Conservation (phyloP, 2,888 invertebrate genomes). For the Thymelicus lineola region DNA sequence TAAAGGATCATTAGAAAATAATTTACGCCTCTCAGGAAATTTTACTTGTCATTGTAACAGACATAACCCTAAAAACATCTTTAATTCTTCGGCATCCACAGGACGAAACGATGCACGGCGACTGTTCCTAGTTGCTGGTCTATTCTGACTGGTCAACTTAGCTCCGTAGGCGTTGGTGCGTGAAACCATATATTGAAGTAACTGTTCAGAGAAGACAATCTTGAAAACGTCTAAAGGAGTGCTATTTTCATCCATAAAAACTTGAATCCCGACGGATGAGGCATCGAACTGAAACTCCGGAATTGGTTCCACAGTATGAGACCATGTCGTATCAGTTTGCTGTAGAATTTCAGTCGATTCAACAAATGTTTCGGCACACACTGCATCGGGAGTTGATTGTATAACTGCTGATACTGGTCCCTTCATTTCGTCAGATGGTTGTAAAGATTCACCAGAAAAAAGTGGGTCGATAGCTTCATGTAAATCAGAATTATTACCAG, state of each 20-base stretch:
- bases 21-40: constrained; percentile 29
- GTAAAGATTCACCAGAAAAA: too few species aligned
- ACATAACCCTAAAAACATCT: constrained; percentile 38
- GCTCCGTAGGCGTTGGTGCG: background rate
- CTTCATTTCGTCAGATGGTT: too few species aligned
- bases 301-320: too few species aligned
- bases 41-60: constrained; percentile 36
- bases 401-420: too few species aligned
- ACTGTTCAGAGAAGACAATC: constrained; percentile 4
- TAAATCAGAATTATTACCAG: background rate
- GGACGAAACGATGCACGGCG: constrained; percentile 26
- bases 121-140: constrained; percentile 35
- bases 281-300: background rate
- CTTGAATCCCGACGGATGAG: constrained; percentile 4
- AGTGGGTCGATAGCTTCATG: too few species aligned
- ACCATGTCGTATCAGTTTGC: too few species aligned
- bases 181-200: background rate
- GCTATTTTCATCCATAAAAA: background rate
- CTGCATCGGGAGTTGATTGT: too few species aligned
- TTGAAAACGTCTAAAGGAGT: constrained; percentile 8
- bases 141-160: constrained; percentile 14
- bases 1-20: constrained; percentile 28
- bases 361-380: too few species aligned
- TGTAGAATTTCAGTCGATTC: too few species aligned
- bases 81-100: constrained; percentile 31